Base-by-base conservation (phyloP, 2,113 vertebrate species). In the Hemicordylus capensis region DNA sequence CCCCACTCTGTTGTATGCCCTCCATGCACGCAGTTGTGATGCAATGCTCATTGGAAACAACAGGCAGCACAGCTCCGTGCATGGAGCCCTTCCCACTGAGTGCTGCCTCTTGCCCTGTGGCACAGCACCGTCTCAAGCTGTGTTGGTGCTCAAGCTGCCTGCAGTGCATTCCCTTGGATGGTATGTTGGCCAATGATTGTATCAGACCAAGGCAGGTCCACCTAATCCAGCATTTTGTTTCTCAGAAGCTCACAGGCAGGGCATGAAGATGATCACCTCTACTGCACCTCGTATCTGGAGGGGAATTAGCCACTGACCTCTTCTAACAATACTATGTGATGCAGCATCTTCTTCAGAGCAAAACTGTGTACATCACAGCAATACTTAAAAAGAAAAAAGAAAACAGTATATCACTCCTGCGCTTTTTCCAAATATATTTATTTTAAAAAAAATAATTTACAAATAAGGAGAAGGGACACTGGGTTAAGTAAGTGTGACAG, bases 401-500 rank as follows among this genome's bases (percentile, higher is more conserved):
- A 48, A 34, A 46, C 6, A 48, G 8, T 20, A 58, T 42, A 15
- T 15, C 15, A 39, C 31, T 31, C 59, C 56, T 34, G n/a, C 2
- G 46, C 44, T 48, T 37, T 61, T 20, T 17, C 20, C 78, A 84
- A 87, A 61, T 44, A 75, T 75, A 84, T 96, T 97, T 95, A 96
- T 96, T 96, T 93, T 85, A 46, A 37, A 82, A 95, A 96, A 95
- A 96, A 96, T 96, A 97, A 96, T 90, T 96, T 96, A 96, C 96
- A 96, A 93, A 93, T 89, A 59, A 81, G 86, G 86, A 91, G 81
- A 90, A 44, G 11, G 54, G 28, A 90, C 82, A 89, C 90, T 94
- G 87, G 88, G 90, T 42, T 42, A 63, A 79, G 81, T 80, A 87
- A 90, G 70, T 90, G 63, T 80, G 85, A 90, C 78, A 89, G 83